Base-by-base conservation (phyloP, 2,113 vertebrate species). In the Seriola aureovittata region DNA sequence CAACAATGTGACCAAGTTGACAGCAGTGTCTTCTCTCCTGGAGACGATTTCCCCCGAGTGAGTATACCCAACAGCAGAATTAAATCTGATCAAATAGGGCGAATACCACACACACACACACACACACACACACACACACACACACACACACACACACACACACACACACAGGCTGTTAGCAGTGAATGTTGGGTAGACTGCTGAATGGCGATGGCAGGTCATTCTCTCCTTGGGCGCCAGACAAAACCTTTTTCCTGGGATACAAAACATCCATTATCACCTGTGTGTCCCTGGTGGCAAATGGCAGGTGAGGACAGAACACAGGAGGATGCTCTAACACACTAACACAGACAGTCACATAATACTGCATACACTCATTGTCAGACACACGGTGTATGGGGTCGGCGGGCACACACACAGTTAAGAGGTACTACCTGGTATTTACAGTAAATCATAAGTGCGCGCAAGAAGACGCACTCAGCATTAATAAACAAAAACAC, bases 211-310 rank as follows among this genome's bases (percentile, higher is more conserved):
- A 80, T 79, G 70, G 66, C 78, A 85, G 79, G 83, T 85, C 75
- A 73, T 76, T 80, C 80, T 85, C 75, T 83, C 80, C 72, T 85
- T 77, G 75, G 72, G 48, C 75, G 40, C 36, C 8, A 77, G 62
- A 77, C 73, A 60, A 78, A 67, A 75, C 57, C 50, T 70, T 78
- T 78, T 81, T 58, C 69, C 64, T 3, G 4, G 36, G 69, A 70
- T 40, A 82, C 71, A 80, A 88, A 74, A 77, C 71, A 79, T 77
- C 80, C 68, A 85, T 88, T 80, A 83, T 65, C 80, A 80, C 80
- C 68, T 62, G 62, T 19, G 74, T 73, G 76, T 83, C 83, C 63
- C 72, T 64, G 40, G 67, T 80, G 80, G 57, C 54, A 52, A 52
- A 79, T 9, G 46, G 63, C 55, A 73, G 72, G 75, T 32, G 40